Conservation (phyloP, 2,797 vertebrate genomes). For the Cichlasoma orientale region DNA sequence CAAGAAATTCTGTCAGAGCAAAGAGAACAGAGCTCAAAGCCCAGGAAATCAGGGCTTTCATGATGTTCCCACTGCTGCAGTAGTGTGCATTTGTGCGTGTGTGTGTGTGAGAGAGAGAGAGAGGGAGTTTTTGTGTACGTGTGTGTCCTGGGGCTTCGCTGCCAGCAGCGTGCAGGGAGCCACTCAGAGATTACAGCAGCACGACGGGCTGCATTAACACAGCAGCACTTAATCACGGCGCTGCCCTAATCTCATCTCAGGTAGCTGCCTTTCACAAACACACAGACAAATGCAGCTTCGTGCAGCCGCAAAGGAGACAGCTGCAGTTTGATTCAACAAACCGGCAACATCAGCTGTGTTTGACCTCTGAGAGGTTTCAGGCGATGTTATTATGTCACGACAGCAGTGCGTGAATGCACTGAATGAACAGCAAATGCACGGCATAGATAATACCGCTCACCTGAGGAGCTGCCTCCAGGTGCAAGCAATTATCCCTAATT, state of each 20-base stretch:
- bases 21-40: slow-evolving; percentile 32
- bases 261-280: slow-evolving; percentile 72
- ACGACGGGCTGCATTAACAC: slow-evolving; percentile 74
- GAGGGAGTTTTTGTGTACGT: slow-evolving; percentile 8
- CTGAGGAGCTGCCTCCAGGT: slow-evolving; percentile 34
- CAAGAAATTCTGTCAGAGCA: slow-evolving; percentile 25
- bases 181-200: slow-evolving; percentile 70
- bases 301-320: slow-evolving; percentile 14
- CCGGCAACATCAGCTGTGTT: slow-evolving; percentile 25
- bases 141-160: slow-evolving; percentile 53
- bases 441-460: not conserved
- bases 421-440: slow-evolving; percentile 1
- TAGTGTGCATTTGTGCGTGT: not conserved
- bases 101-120: not conserved
- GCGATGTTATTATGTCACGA: not conserved
- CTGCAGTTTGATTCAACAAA: slow-evolving; percentile 25
- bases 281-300: slow-evolving; percentile 23
- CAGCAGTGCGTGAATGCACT: not conserved
- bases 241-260: slow-evolving; percentile 75
- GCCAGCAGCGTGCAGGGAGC: slow-evolving; percentile 63
- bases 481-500: slow-evolving; percentile 15
- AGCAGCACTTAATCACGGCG: slow-evolving; percentile 69
- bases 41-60: slow-evolving; percentile 48
- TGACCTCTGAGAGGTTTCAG: slow-evolving; percentile 11
- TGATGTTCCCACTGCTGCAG: slow-evolving; percentile 31